Evolutionary conservation across 2,888 invertebrate genomes (phyloP).

Genomic region (Masnerella sp.): DNA sequence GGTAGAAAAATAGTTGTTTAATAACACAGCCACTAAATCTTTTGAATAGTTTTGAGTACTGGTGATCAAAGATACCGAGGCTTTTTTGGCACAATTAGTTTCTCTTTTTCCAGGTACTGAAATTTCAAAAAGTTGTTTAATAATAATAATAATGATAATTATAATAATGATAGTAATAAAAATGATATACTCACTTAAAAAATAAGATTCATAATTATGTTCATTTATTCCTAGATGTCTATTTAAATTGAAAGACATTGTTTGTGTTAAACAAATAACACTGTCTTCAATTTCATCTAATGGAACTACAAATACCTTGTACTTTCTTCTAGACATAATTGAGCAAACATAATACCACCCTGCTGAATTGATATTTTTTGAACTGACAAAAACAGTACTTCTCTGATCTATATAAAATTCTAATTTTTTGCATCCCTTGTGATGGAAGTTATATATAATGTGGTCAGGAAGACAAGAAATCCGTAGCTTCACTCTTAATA

Average conservation of each 20-base stretch:
- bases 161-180: too few relatives aligned
- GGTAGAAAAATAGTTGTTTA: conserved; percentile 83
- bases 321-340: conserved; percentile 61
- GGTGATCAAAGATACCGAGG: conserved; percentile 68
- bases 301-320: conserved; percentile 67
- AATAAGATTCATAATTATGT: conserved; percentile 61
- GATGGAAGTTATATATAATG: neutral
- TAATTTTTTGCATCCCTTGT: neutral
- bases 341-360: conserved; percentile 36
- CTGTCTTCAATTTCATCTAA: conserved; percentile 51
- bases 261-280: conserved; percentile 68
- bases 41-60: conserved; percentile 65
- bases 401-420: conserved; percentile 31
- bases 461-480: conserved; percentile 20
- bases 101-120: conserved; percentile 64
- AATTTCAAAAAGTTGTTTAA: conserved; percentile 41
- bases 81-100: conserved; percentile 65
- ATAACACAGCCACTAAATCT: conserved; percentile 74
- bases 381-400: conserved; percentile 15
- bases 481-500: conserved; percentile 3
- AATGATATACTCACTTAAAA: conserved; percentile 70
- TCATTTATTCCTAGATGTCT: conserved; percentile 56
- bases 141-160: neutral
- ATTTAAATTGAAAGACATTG: conserved; percentile 67
- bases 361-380: neutral